Evolutionary conservation across 1,140 invertebrate species (phyloP).

Genomic region (Ceratina japonica): DNA sequence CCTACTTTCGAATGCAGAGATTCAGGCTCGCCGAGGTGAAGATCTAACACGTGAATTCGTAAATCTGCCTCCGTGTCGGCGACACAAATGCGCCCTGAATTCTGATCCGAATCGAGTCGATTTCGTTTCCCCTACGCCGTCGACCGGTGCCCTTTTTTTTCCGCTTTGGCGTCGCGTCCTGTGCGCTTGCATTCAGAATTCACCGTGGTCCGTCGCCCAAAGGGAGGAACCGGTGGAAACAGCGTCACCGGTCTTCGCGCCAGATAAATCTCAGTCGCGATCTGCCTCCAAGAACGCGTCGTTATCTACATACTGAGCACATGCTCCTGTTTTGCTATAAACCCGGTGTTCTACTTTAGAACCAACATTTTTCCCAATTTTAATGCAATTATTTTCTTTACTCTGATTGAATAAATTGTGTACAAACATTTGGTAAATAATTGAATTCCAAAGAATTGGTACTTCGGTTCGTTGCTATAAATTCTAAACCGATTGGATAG

Average conservation of each 20-base stretch:
- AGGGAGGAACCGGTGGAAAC: slow-evolving; percentile 50
- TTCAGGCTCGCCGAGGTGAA: neutral
- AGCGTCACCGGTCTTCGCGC: slow-evolving; percentile 49
- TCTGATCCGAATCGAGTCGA: slow-evolving; percentile 52
- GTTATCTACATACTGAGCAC: slow-evolving; percentile 42
- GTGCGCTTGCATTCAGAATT: slow-evolving; percentile 54
- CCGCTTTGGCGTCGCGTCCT: neutral
- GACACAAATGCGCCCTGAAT: slow-evolving; percentile 57
- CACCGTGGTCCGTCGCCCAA: slow-evolving; percentile 26
- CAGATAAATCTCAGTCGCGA: slow-evolving; percentile 63
- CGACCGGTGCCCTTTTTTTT: neutral
- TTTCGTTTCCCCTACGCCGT: slow-evolving; percentile 1
- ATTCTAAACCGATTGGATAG: no score
- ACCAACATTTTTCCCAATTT: neutral
- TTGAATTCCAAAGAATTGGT: neutral
- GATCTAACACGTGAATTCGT: slow-evolving; percentile 52
- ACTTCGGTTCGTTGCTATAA: neutral
- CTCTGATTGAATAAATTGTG: neutral
- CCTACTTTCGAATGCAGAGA: slow-evolving; percentile 14
- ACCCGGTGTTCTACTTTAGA: neutral
- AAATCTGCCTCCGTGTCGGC: slow-evolving; percentile 50
- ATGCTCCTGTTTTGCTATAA: neutral
- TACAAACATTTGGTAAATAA: neutral
- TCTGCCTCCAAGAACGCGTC: slow-evolving; percentile 52
- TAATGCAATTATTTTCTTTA: neutral